Evolutionary conservation across 1,140 invertebrate species (phyloP), one percentile per base, ranked within the genome.

Genomic region (Probaryconus sp.): DNA sequence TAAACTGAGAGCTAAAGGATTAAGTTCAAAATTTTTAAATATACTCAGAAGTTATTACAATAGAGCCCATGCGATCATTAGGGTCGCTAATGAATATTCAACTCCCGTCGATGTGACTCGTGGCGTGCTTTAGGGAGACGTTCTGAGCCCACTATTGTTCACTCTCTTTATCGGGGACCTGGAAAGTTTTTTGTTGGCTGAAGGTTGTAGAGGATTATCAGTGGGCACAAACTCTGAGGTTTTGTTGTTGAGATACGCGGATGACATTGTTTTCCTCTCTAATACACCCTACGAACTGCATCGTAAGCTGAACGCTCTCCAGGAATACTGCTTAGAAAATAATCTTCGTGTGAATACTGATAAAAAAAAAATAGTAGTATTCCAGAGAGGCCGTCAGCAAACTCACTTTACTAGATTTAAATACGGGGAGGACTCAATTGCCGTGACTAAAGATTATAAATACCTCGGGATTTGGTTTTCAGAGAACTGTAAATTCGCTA

Each of bases 1-100:
- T 2, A 47, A 47, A 31, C n/a, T 47, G 10, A 5, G 31, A 31
- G 6, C 0, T 3, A 17, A 31, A 13, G 43, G 43, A 11, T 30
- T 47, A 11, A 47, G 43, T 17, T 47, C 24, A 5, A 47, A 47
- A 31, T 11, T 47, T 9, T 17, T 47, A 9, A 47, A 30, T 9
- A 5, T 17, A 2, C 6, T 47, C 5, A 24, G 43, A 6, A 47
- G 43, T 16, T 30, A 17, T 31, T 47, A 47, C n/a, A 26, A 5
- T 7, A n/a, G 26, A 1, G 24, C 43, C 6, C 7, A 11, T 10
- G 20, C 26, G 7, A 4, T 16, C 9, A 17, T 31, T 4, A 30
- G n/a, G n/a, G 5, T 9, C 2, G 14, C 3, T 14, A 11, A 45
- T 5, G 7, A 9, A 5, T 26, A 11, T 5, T 11, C 42, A 10